Base-by-base conservation (phyloP, 2,888 invertebrate species). In the Escarpia spicata region DNA sequence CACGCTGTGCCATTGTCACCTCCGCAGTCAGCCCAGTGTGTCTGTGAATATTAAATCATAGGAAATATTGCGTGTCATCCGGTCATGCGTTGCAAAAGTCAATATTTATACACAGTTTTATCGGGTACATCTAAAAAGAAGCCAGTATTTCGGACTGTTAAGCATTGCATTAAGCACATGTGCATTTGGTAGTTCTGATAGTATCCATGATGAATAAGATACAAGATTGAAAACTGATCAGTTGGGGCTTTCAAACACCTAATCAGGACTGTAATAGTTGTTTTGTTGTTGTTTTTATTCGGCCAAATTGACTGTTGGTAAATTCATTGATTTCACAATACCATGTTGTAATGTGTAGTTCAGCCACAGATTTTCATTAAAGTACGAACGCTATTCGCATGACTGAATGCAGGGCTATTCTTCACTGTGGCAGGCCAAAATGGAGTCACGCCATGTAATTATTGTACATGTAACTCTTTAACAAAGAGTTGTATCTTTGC, bases 41-140 rank as follows among this genome's bases (percentile, higher is more conserved):
- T 75, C 75, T 26, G 75, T 75, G 75, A 75, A 75, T 75, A 75
- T 75, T 75, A 75, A 75, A 75, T 75, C 75, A 75, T 75, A 26
- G 75, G 75, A 75, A 75, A 26, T 26, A 26, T 75, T 75, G 75
- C 75, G 1, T 75, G 75, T 75, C 75, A 26, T 3, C 19, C 26
- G 19, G 19, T 75, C 75, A 75, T n/a, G 75, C 75, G 3, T 15
- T 26, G 75, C 75, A 75, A 26, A 26, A 75, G 75, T 75, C 75
- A 75, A 75, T 75, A 75, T 75, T 75, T 75, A 26, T 75, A 75
- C n/a, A 26, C n/a, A 6, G 75, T 75, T 75, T 75, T 75, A n/a
- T 26, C n/a, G 75, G 19, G 26, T 75, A 75, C 75, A n/a, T 75
- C 75, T 26, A 75, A 75, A 75, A 75, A 52, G 52, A 75, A 75